Evolutionary conservation across 2,797 vertebrate species (phyloP).

Genomic region (Pogoniulus pusillus): DNA sequence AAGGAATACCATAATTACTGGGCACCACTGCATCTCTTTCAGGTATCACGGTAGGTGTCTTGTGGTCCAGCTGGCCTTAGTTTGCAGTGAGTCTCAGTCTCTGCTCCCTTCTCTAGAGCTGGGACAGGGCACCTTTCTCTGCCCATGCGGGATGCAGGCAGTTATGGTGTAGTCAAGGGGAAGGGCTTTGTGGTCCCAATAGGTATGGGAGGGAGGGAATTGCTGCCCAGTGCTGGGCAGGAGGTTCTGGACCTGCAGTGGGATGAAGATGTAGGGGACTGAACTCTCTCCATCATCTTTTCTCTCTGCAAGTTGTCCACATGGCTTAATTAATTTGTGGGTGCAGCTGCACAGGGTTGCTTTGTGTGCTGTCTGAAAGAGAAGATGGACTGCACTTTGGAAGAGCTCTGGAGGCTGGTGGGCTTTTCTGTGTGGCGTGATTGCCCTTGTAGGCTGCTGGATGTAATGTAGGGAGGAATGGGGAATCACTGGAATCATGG

Average conservation of each 20-base stretch:
- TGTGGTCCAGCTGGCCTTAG: neutral
- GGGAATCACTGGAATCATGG: neutral
- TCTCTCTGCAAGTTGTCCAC: neutral
- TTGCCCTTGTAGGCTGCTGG: neutral
- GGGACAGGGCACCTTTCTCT: neutral
- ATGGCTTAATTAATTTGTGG: neutral
- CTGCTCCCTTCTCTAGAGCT: neutral
- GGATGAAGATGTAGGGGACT: neutral
- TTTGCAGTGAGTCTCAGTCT: neutral
- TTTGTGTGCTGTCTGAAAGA: neutral
- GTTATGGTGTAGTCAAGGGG: neutral
- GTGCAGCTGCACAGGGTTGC: neutral
- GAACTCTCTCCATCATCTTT: neutral
- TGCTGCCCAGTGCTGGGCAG: fast-evolving
- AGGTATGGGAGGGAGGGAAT: neutral
- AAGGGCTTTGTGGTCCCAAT: neutral
- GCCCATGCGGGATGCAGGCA: fast-evolving
- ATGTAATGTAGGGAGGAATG: neutral
- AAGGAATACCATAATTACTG: neutral
- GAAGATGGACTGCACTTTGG: neutral
- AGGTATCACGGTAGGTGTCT: fast-evolving
- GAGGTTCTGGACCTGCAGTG: neutral
- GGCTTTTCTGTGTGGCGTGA: neutral
- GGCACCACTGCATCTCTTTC: neutral
- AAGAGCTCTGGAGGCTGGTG: neutral